Percentiles rank a stretch among this genome's conserved stretches.
Evolutionary conservation across 2,113 vertebrate genomes (phyloP).

Genomic region (Stomatorhinus ivindoensis): DNA sequence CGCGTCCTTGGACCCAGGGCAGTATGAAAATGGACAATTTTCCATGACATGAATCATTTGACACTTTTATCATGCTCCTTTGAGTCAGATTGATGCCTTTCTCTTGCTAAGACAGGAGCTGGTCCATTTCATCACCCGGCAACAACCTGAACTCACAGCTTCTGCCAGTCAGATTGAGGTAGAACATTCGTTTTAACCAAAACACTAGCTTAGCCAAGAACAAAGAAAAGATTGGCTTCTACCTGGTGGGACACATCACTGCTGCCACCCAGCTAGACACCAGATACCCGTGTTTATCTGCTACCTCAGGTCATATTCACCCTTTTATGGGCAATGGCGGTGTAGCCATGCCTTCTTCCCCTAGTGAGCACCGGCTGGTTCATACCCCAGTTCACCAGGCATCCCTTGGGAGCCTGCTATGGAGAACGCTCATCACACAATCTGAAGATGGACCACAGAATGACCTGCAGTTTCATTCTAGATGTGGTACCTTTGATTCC

Average conservation of each 20-base stretch:
- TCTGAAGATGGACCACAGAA: not conserved
- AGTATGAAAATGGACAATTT: not conserved
- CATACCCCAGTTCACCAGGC: not conserved
- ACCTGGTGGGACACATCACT: not conserved
- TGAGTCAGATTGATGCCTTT: not conserved
- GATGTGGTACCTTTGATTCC: not conserved
- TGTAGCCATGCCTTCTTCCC: not conserved
- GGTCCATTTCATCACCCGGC: not conserved
- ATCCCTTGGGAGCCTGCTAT: not conserved
- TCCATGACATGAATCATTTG: not conserved
- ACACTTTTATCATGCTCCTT: not conserved
- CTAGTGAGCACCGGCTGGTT: not conserved
- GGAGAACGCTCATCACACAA: not conserved
- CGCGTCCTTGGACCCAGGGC: not conserved
- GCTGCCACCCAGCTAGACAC: not conserved
- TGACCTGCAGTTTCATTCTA: not conserved
- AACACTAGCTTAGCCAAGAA: not conserved
- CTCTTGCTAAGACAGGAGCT: not conserved
- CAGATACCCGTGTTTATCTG: not conserved
- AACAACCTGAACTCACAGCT: not conserved
- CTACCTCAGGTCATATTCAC: not conserved
- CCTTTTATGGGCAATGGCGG: not conserved
- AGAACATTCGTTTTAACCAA: not conserved
- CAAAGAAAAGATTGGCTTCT: not conserved
- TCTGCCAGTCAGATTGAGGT: not conserved